These are phyloP conservation scores for Lordiphosa stackelbergi DNA, from an alignment of 1,140 invertebrate genomes.

Conservation along the genomic window DNA sequence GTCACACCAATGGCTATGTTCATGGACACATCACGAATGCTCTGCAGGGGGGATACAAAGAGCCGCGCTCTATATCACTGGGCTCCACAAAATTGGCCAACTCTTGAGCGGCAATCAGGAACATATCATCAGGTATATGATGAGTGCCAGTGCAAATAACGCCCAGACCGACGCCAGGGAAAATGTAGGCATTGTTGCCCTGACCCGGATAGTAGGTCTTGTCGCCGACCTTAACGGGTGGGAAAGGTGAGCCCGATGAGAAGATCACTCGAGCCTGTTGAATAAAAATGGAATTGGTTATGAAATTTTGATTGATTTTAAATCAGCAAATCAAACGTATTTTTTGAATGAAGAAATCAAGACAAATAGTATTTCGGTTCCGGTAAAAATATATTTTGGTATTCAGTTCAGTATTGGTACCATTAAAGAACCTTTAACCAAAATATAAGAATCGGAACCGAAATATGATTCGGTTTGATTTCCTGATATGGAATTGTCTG, in stretches of 20 bases:
- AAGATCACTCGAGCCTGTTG: conserved; percentile 91
- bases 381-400: too few relatives aligned
- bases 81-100: conserved; percentile 90
- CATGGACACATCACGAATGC: conserved; percentile 92
- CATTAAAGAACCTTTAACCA: too few relatives aligned
- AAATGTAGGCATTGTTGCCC: conserved; percentile 97
- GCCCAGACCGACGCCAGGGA: conserved; percentile 92
- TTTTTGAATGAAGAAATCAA: too few relatives aligned
- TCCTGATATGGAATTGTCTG: too few relatives aligned
- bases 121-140: conserved; percentile 93
- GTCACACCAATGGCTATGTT: conserved; percentile 92
- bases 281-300: neutral
- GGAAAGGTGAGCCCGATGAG: conserved; percentile 95
- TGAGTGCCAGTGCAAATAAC: conserved; percentile 91
- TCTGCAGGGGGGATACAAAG: conserved; percentile 93
- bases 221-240: conserved; percentile 86
- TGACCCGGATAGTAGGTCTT: conserved; percentile 93
- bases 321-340: too few relatives aligned
- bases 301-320: neutral
- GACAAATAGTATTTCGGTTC: too few relatives aligned
- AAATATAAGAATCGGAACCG: too few relatives aligned
- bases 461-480: too few relatives aligned
- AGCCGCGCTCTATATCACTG: conserved; percentile 89
- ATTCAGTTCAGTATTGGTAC: too few relatives aligned
- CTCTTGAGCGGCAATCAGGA: conserved; percentile 91